phyloP scores from a whole-genome alignment of 2,113 vertebrate species.

The Anhinga anhinga region DNA sequence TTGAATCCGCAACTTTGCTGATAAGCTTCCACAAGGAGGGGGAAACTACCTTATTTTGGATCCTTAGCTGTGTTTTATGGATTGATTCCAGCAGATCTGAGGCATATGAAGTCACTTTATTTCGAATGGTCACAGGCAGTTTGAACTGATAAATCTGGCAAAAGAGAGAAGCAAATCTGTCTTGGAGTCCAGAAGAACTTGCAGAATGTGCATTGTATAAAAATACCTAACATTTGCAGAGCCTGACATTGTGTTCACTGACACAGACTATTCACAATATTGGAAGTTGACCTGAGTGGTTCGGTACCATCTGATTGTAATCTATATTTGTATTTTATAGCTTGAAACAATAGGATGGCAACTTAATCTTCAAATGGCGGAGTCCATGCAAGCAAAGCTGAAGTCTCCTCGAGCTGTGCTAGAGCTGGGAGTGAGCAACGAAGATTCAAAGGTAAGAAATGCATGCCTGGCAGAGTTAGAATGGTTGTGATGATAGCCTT shows the following conservation, averaged over 20 bases:
- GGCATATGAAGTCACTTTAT: not conserved
- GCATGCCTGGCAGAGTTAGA: not conserved
- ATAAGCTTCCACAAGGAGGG: not conserved
- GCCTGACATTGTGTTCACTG: not conserved
- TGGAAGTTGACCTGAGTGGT: not conserved
- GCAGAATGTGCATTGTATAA: not conserved
- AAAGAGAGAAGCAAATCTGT: not conserved
- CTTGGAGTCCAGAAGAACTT: not conserved
- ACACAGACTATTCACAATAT: not conserved
- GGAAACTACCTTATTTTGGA: not conserved
- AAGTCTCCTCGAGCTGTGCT: constrained; percentile 88
- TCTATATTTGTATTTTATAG: constrained; percentile 74
- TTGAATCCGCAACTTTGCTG: not conserved
- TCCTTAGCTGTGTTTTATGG: not conserved
- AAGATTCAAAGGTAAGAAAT: constrained; percentile 86
- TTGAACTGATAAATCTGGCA: not conserved
- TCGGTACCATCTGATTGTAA: constrained; percentile 17
- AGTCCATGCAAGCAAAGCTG: constrained; percentile 85
- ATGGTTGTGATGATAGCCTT: not conserved
- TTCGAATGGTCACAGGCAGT: not conserved
- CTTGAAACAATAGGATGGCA: constrained; percentile 92
- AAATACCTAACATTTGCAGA: not conserved
- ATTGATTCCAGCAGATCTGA: not conserved
- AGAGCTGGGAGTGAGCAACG: constrained; percentile 84
- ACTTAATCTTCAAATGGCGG: constrained; percentile 94